Base-by-base conservation (phyloP, 2,888 invertebrate species). In the Celastrina argiolus region DNA sequence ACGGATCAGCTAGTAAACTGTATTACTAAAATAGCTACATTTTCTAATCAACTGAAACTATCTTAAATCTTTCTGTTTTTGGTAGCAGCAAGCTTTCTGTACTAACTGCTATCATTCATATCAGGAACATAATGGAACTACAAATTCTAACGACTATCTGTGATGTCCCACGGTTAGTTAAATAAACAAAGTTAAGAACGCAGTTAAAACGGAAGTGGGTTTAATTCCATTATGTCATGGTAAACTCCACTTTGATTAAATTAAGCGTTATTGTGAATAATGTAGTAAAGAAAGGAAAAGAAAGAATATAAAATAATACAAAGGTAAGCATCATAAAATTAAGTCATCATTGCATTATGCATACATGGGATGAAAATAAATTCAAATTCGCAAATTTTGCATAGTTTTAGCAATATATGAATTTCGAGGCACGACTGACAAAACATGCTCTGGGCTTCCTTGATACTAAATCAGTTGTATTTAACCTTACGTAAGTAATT, bases 61-160 rank as follows among this genome's bases (percentile, higher is more conserved):
- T 51, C 12, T 22, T 51, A 22, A 5, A 51, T 51, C 51, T 22
- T 3, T 10, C 51, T 51, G 51, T 26, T 51, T 51, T 51, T 51
- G 26, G 51, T 51, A 22, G 22, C 26, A 51, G 22, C 51, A 51
- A 26, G 51, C 51, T 51, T 51, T 14, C 16, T 45, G 36, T 12
- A 36, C 36, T 5, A 7, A 6, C 10, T 45, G 10, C 45, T 45
- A 79, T 78, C 76, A 78, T 74, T 63, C 69, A 56, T 51, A 14
- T 36, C 36, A 36, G 36, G 10, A 51, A 14, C 22, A 51, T 51
- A 51, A 51, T 51, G 22, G 51, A 26, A 51, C 51, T 51, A 51
- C 51, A 51, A 51, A 51, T 51, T 51, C 26, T 22, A 22, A 51
- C 12, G 12, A 51, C 10, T 18, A n/a, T n/a, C n/a, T n/a, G 45